Percentiles rank a stretch among this genome's conserved stretches.
These are phyloP conservation scores for Macrotis lagotis DNA, from an alignment of 2,113 vertebrate genomes.

Conservation along the genomic window DNA sequence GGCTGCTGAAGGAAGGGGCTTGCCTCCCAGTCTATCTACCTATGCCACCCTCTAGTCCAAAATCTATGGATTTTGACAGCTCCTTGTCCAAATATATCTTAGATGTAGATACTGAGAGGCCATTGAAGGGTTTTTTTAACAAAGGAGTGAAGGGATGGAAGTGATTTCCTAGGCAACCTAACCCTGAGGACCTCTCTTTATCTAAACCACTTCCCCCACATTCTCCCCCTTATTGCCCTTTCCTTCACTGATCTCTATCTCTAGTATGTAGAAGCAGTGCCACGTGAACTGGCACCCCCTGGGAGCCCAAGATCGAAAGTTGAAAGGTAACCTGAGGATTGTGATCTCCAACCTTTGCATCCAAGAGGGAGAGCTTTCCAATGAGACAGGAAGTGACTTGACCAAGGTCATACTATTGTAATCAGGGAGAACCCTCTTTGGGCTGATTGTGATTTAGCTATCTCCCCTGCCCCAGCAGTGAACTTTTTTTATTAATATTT, in stretches of 20 bases:
- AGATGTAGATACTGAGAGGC: neutral
- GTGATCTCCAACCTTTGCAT: neutral
- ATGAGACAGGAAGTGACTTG: neutral
- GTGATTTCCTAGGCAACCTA: neutral
- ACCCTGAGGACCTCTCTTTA: neutral
- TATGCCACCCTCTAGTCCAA: neutral
- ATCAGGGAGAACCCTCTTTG: neutral
- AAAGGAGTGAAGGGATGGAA: neutral
- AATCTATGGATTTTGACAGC: neutral
- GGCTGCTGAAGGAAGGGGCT: neutral
- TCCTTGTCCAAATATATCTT: neutral
- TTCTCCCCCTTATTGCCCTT: neutral
- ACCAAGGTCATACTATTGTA: neutral
- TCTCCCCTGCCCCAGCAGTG: neutral
- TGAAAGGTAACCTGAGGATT: neutral
- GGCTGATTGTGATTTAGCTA: rapidly evolving
- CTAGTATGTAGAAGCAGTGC: neutral
- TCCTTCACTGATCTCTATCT: neutral
- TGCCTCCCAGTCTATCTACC: neutral
- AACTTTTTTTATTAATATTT: too few relatives aligned
- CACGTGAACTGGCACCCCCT: neutral
- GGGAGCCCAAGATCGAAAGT: neutral
- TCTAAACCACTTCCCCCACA: neutral
- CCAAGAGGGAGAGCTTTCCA: neutral
- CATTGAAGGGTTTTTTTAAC: neutral